Evolutionary conservation across 2,797 vertebrate species (phyloP), one percentile per base, ranked within the genome.

Genomic region (Micropoecilia bifurca): DNA sequence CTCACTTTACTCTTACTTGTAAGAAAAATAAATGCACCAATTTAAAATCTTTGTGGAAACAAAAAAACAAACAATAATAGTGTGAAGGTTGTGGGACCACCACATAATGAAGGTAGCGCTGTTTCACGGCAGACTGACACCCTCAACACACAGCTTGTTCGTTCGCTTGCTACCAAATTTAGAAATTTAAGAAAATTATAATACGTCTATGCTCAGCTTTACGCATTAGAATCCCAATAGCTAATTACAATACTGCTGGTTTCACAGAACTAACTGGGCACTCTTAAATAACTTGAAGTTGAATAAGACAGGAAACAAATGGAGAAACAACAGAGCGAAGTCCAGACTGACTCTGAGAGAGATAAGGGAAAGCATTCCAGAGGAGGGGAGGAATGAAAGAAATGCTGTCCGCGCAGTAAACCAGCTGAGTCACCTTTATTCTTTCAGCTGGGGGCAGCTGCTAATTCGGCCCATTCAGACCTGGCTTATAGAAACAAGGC

Each of bases 381-480:
- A 85, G 82, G 75, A 73, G 80, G 63, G 74, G 73, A 80, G 83
- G 76, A 81, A 84, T 84, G 77, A 91, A 78, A 89, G 89, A 95
- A 95, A 88, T 80, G 92, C 93, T 93, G 92, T 90, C 88, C 69
- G 18, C 78, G 91, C 93, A 91, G 75, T 87, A 95, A 95, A 94
- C 83, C 45, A 80, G 94, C 96, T 96, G 95, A 96, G 94, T 96
- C 95, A 91, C 89, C 74, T 79, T 68, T 78, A 94, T 95, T 92
- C 90, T 94, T 95, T 96, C 91, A 94, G 88, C 87, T 84, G 79
- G 71, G 82, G 78, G 88, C 89, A 69, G 83, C 85, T 74, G 85
- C 89, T 96, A 94, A 95, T 95, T 93, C 89, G 28, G 78, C 85
- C 93, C 82, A 94, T 95, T 95, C 94, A 95, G 78, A 83, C 74